Evolutionary conservation across 53 echinoderm and acorn worm genomes (phyloP).

Genomic region (Mesocentrotus franciscanus): DNA sequence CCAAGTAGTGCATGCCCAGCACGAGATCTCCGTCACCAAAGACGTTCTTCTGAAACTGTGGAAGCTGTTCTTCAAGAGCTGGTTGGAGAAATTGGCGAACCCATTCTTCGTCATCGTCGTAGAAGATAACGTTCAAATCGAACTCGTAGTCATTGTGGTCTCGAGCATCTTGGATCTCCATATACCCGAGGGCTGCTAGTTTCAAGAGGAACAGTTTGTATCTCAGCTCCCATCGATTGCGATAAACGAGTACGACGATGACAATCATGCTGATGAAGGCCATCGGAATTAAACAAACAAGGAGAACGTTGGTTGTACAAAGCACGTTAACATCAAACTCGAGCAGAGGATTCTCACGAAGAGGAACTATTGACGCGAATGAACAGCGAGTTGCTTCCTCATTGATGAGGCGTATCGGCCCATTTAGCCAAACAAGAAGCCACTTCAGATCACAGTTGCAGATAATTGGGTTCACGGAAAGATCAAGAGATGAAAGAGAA

Average conservation of each 20-base stretch:
- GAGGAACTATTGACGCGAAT: neutral
- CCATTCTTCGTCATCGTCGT: constrained; percentile 20
- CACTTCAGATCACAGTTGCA: neutral
- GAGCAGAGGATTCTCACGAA: neutral
- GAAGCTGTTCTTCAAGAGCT: neutral
- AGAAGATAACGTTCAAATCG: neutral
- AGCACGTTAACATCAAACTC: neutral
- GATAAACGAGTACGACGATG: neutral
- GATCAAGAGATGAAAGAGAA: neutral
- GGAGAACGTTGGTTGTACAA: neutral
- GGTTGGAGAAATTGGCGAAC: neutral
- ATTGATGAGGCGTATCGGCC: neutral
- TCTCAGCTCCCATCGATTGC: neutral
- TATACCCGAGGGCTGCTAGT: neutral
- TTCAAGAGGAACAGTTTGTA: neutral
- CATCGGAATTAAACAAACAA: neutral
- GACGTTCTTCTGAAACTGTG: constrained; percentile 13
- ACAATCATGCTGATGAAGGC: neutral
- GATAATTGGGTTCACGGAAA: neutral
- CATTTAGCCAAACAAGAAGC: neutral
- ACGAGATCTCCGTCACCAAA: constrained; percentile 1
- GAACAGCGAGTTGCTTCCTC: neutral
- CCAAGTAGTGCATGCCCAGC: neutral
- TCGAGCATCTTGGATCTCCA: neutral
- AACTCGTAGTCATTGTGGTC: neutral